Percentiles rank a stretch among this genome's conserved stretches.
These are phyloP conservation scores for Limenitis camilla DNA, from an alignment of 2,888 invertebrate genomes.

Conservation along the genomic window DNA sequence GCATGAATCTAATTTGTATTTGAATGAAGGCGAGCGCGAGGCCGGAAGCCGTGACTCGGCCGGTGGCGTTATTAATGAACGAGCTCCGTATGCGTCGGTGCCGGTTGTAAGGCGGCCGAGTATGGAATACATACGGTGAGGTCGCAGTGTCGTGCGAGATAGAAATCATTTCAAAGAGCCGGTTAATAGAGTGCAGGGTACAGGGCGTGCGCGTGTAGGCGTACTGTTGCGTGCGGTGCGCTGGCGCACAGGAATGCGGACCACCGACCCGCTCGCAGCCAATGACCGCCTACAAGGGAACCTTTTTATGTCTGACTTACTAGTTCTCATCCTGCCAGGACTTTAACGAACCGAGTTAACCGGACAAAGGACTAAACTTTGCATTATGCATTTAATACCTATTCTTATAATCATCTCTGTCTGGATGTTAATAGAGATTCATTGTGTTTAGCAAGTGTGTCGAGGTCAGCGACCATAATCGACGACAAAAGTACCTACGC, in stretches of 20 bases:
- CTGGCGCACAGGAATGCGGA: conserved; percentile 69
- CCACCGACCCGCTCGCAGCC: conserved; percentile 69
- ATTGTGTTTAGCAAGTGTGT: not conserved
- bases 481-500: too few species aligned
- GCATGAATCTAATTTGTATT: conserved; percentile 62
- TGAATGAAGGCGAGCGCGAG: conserved; percentile 45
- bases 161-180: conserved; percentile 26
- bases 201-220: conserved; percentile 49
- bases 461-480: conserved; percentile 2
- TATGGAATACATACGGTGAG: conserved; percentile 28
- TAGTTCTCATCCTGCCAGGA: conserved; percentile 56
- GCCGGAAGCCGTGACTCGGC: conserved; percentile 63
- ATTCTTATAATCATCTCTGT: not conserved
- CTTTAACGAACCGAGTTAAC: conserved; percentile 43
- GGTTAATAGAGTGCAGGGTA: conserved; percentile 25
- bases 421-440: not conserved
- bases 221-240: conserved; percentile 55
- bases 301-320: conserved; percentile 59
- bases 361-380: conserved; percentile 39
- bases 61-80: conserved; percentile 64
- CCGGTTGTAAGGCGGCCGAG: conserved; percentile 34
- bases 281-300: conserved; percentile 70
- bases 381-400: not conserved
- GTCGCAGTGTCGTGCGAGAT: conserved; percentile 29
- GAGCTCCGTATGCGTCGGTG: conserved; percentile 43